These are phyloP conservation scores for Leptinotarsa haldemani DNA, from an alignment of 2,888 invertebrate genomes.

Conservation along the genomic window DNA sequence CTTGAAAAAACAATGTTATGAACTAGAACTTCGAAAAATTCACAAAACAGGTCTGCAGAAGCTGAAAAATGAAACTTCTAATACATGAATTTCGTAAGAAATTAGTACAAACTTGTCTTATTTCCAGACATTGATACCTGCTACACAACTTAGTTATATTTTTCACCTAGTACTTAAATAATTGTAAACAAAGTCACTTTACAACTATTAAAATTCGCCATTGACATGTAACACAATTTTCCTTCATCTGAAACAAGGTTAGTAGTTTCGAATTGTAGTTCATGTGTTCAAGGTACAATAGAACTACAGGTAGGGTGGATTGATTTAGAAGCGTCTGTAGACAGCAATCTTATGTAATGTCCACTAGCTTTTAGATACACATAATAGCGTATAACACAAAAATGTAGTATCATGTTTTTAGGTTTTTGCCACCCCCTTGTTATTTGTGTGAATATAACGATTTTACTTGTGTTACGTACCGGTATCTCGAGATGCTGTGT, in stretches of 20 bases:
- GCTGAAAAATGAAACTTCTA: slow-evolving; percentile 18
- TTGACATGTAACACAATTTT: neutral
- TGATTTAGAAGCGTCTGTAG: no score
- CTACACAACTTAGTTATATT: neutral
- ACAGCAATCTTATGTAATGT: no score
- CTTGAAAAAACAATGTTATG: slow-evolving; percentile 73
- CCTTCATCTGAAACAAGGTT: neutral
- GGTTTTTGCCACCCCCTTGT: no score
- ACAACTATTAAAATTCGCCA: no score
- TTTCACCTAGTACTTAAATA: neutral
- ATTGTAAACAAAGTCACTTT: no score
- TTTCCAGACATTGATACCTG: neutral
- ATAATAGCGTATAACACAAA: no score
- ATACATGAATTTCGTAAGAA: neutral
- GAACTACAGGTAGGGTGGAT: no score
- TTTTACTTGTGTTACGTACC: no score
- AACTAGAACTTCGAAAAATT: slow-evolving; percentile 76
- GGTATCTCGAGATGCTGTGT: no score
- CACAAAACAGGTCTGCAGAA: slow-evolving; percentile 69
- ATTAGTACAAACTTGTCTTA: slow-evolving; percentile 4
- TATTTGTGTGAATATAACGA: no score
- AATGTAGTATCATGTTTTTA: no score
- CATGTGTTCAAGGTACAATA: neutral
- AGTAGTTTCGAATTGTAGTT: neutral
- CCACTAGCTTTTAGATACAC: no score